Percentiles rank a stretch among this genome's conserved stretches.
Conservation (phyloP, 2,797 vertebrate genomes). For the Rhyacichthys aspro region DNA sequence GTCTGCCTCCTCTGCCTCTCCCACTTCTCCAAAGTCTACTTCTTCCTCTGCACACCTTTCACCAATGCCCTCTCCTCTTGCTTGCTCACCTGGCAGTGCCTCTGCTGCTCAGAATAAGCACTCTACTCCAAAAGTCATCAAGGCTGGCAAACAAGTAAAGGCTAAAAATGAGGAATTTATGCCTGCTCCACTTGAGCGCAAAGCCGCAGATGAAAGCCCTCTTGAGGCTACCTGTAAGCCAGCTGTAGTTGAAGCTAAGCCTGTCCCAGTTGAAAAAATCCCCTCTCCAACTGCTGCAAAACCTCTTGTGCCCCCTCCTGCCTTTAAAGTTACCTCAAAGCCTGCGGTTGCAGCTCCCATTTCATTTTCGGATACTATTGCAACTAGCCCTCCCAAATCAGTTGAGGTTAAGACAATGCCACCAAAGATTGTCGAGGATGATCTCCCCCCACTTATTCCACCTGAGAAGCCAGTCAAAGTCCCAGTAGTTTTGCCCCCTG, state of each 20-base stretch:
- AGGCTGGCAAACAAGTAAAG: slow-evolving; percentile 82
- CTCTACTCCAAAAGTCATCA: slow-evolving; percentile 76
- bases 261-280: slow-evolving; percentile 38
- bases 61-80: slow-evolving; percentile 70
- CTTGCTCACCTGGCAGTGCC: slow-evolving; percentile 44
- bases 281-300: slow-evolving; percentile 32
- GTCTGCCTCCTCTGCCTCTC: slow-evolving; percentile 77
- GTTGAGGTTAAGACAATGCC: slow-evolving; percentile 40
- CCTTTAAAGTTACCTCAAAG: slow-evolving; percentile 73
- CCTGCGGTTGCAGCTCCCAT: slow-evolving; percentile 69
- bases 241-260: slow-evolving; percentile 34
- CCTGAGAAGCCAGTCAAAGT: slow-evolving; percentile 80
- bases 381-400: slow-evolving; percentile 63
- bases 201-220: slow-evolving; percentile 19
- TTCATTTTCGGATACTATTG: slow-evolving; percentile 70
- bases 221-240: slow-evolving; percentile 19
- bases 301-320: slow-evolving; percentile 45
- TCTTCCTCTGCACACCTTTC: slow-evolving; percentile 59
- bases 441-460: slow-evolving; percentile 93
- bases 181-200: slow-evolving; percentile 31
- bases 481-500: slow-evolving; percentile 67
- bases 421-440: slow-evolving; percentile 78
- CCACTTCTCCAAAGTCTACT: slow-evolving; percentile 79
- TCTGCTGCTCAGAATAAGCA: slow-evolving; percentile 51
- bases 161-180: slow-evolving; percentile 75